phyloP scores from a whole-genome alignment of 2,888 invertebrate species.

The Masnerella sp. region DNA sequence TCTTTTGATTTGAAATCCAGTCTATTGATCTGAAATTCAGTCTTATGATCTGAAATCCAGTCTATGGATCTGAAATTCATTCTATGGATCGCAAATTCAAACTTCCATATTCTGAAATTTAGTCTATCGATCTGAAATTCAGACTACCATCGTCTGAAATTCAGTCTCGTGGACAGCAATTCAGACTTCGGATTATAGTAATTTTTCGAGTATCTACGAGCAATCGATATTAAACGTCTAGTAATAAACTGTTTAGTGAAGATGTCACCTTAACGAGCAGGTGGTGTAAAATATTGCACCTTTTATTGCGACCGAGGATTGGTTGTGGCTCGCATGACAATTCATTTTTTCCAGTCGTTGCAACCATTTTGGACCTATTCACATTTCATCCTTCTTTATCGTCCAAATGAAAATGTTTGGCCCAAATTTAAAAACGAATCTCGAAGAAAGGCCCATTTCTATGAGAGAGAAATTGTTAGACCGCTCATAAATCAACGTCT shows the following conservation, averaged over 20 bases:
- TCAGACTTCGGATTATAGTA: no score
- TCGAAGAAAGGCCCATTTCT: constrained; percentile 64
- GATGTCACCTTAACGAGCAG: constrained; percentile 69
- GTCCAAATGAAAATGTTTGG: constrained; percentile 74
- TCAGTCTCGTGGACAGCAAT: no score
- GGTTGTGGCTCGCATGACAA: constrained; percentile 69
- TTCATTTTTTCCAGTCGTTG: constrained; percentile 73
- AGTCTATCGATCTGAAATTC: no score
- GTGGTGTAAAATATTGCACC: constrained; percentile 63
- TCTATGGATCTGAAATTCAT: no score
- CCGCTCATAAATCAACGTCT: constrained; percentile 71
- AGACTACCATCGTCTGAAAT: no score
- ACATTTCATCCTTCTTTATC: constrained; percentile 61
- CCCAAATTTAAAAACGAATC: constrained; percentile 60
- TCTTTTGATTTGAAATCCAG: no score
- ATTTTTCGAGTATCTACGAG: no score
- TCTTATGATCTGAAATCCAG: no score
- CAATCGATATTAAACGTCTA: no score
- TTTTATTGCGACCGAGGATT: constrained; percentile 29
- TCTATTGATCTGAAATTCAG: no score
- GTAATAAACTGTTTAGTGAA: constrained; percentile 64
- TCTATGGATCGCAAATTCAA: no score
- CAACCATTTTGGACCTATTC: constrained; percentile 64
- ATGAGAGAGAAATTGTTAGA: constrained; percentile 68
- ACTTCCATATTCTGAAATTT: no score